Percentiles rank a stretch among this genome's conserved stretches.
These are phyloP conservation scores for Polydrusus tereticollis DNA, from an alignment of 2,888 invertebrate species.

Conservation along the genomic window DNA sequence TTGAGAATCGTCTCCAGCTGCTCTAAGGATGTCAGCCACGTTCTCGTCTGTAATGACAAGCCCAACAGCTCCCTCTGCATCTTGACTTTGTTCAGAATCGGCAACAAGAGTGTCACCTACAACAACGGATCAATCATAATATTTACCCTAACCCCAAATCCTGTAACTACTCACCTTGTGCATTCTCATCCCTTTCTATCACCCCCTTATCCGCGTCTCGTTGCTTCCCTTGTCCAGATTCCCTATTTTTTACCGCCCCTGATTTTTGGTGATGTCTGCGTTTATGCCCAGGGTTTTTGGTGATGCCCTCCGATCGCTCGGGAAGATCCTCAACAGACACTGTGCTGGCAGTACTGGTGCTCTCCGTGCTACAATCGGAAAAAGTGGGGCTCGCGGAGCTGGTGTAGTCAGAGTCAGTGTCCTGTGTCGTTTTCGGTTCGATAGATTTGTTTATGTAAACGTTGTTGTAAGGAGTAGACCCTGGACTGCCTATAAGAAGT, in stretches of 20 bases:
- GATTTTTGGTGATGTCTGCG: conserved; percentile 18
- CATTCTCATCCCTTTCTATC: neutral
- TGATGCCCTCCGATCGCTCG: conserved; percentile 25
- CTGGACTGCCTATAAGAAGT: conserved; percentile 61
- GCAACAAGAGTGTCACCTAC: neutral
- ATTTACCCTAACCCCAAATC: neutral
- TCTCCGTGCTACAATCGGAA: conserved; percentile 55
- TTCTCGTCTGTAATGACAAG: no score
- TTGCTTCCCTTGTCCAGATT: neutral
- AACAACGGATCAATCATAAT: neutral
- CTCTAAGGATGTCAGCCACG: no score
- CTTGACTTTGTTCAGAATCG: neutral
- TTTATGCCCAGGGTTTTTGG: conserved; percentile 9
- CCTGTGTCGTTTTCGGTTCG: conserved; percentile 55
- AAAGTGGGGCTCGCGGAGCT: conserved; percentile 62
- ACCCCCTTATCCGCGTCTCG: neutral
- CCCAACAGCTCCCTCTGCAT: neutral
- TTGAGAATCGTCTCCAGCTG: no score
- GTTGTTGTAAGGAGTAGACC: conserved; percentile 67
- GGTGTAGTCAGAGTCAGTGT: conserved; percentile 58
- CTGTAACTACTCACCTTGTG: conserved; percentile 5
- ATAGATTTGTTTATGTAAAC: conserved; percentile 59
- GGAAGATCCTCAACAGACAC: conserved; percentile 53
- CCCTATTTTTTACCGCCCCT: neutral
- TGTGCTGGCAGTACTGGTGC: conserved; percentile 54